A percentile compares a stretch with the other conserved stretches of the same genome.
Evolutionary conservation across 23 tunicate genomes (phyloP).

Genomic region (Ascidia mentula): DNA sequence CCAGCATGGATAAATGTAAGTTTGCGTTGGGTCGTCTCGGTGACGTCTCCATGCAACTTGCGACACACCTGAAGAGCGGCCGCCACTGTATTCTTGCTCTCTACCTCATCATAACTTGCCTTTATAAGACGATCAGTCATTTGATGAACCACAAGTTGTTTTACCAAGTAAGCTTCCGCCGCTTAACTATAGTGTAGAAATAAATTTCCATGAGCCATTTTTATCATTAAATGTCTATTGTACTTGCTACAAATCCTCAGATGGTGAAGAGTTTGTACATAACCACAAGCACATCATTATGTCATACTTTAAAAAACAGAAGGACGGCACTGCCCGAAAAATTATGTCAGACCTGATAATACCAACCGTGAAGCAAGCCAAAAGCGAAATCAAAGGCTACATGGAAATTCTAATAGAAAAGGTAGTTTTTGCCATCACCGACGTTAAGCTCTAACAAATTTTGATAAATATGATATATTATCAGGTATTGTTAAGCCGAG

Average conservation of each 20-base stretch:
- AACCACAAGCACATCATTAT: too few species aligned
- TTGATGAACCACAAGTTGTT: conserved; percentile 25
- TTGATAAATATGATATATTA: too few species aligned
- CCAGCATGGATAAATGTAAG: conserved; percentile 3
- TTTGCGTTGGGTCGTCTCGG: neutral
- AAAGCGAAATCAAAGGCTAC: neutral
- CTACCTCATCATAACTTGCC: conserved; percentile 1
- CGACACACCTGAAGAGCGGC: neutral
- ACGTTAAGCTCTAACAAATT: too few species aligned
- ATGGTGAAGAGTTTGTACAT: too few species aligned
- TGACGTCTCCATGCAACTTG: neutral
- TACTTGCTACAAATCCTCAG: too few species aligned
- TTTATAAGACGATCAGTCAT: neutral
- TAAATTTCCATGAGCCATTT: too few species aligned
- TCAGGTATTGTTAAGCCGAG: conserved; percentile 36
- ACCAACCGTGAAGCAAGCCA: conserved; percentile 6
- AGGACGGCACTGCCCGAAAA: neutral
- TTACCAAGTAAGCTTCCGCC: conserved; percentile 7
- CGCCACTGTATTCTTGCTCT: conserved; percentile 9
- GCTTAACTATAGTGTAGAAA: too few species aligned
- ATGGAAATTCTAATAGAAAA: conserved; percentile 28
- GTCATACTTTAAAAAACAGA: too few species aligned
- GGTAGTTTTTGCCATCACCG: too few species aligned
- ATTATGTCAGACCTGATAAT: conserved; percentile 8
- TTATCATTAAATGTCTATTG: too few species aligned